These are phyloP conservation scores for Pangasianodon hypophthalmus DNA, from an alignment of 2,113 vertebrate genomes.

Conservation along the genomic window DNA sequence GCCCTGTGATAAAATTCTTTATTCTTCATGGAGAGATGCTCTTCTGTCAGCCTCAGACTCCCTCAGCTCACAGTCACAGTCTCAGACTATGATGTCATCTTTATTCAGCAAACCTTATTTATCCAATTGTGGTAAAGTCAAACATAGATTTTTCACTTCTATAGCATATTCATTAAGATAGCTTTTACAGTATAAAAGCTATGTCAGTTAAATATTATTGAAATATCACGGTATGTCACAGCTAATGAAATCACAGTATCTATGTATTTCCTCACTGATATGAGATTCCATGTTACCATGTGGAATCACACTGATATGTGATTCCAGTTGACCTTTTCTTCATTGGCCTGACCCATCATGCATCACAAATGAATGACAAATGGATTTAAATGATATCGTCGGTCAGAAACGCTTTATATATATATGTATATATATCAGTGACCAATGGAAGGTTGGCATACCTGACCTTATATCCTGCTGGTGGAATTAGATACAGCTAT, in stretches of 20 bases:
- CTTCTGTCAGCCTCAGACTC: slow-evolving; percentile 10
- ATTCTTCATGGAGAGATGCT: not conserved
- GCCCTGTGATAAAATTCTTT: not conserved
- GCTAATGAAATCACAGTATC: not conserved
- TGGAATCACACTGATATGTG: not conserved
- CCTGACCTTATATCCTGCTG: slow-evolving; percentile 21
- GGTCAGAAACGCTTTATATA: not conserved
- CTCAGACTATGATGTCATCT: slow-evolving; percentile 54
- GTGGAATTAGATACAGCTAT: slow-evolving; percentile 15
- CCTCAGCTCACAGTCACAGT: slow-evolving; percentile 26
- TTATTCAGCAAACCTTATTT: slow-evolving; percentile 27
- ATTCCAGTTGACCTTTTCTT: not conserved
- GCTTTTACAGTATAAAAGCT: not conserved
- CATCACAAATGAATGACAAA: not conserved
- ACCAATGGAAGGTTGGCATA: slow-evolving; percentile 8
- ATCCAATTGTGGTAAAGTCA: not conserved
- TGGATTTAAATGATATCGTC: not conserved
- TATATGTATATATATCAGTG: not conserved
- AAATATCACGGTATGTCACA: not conserved
- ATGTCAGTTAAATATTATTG: not conserved
- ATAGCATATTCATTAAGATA: not conserved
- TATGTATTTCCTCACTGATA: not conserved
- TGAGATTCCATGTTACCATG: not conserved
- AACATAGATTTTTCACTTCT: not conserved
- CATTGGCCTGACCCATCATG: not conserved